Conservation (phyloP, 2,888 invertebrate species). For the Colletes collaris region DNA sequence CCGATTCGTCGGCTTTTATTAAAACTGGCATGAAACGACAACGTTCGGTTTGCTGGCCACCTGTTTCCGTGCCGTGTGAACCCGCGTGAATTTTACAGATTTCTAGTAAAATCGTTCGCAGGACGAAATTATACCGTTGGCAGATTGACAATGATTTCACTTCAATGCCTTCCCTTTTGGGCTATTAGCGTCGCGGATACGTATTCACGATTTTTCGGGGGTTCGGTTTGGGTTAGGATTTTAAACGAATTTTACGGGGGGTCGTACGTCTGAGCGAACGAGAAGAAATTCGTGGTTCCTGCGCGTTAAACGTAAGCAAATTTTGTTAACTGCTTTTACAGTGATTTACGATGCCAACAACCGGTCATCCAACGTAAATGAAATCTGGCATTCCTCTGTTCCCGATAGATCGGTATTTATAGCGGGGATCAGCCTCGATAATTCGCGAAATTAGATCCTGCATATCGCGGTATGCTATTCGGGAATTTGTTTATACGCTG, state of each 20-base stretch:
- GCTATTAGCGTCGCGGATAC: no score
- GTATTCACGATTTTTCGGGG: not conserved
- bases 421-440: conserved; percentile 62
- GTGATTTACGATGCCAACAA: conserved; percentile 47
- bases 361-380: conserved; percentile 67
- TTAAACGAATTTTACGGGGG: no score
- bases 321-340: conserved; percentile 29
- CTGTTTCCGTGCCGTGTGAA: conserved; percentile 56
- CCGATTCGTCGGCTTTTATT: conserved; percentile 63
- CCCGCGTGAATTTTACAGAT: conserved; percentile 20
- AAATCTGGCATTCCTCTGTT: conserved; percentile 69
- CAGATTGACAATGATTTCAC: conserved; percentile 36
- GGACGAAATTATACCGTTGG: conserved; percentile 34
- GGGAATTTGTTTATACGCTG: not conserved
- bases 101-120: conserved; percentile 37
- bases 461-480: no score
- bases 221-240: no score
- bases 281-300: not conserved
- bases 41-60: conserved; percentile 46
- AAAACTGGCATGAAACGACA: conserved; percentile 56
- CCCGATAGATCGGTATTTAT: conserved; percentile 78
- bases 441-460: conserved; percentile 24
- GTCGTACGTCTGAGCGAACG: no score
- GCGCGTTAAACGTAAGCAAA: conserved; percentile 15
- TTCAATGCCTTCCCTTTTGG: conserved; percentile 2